Percentiles rank a stretch among this genome's conserved stretches.
These are phyloP conservation scores for Lepidurus packardi DNA, from an alignment of 1,140 invertebrate genomes.

Conservation along the genomic window DNA sequence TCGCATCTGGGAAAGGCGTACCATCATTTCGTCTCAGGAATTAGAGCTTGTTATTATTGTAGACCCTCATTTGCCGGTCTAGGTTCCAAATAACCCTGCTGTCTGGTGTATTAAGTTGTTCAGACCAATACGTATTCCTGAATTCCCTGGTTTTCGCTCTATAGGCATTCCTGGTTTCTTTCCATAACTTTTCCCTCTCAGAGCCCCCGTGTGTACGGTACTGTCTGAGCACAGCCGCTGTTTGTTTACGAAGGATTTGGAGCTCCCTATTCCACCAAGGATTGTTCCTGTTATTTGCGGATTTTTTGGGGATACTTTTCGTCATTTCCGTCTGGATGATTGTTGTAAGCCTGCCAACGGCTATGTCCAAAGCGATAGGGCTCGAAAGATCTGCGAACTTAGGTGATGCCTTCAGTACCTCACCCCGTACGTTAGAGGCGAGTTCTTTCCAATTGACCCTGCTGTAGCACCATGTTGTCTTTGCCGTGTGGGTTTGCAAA, in stretches of 20 bases:
- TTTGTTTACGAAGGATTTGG: not conserved
- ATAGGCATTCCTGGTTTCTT: not conserved
- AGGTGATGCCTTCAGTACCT: not conserved
- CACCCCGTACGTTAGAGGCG: not conserved
- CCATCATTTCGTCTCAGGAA: not conserved
- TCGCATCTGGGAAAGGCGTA: not conserved
- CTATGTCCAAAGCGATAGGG: not conserved
- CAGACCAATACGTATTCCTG: not conserved
- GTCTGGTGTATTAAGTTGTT: not conserved
- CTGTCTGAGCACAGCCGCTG: not conserved
- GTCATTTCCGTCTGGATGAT: not conserved
- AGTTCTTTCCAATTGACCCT: not conserved
- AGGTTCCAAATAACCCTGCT: not conserved
- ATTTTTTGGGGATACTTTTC: not conserved
- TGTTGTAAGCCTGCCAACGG: not conserved
- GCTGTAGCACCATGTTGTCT: not conserved
- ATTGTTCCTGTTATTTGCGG: not conserved
- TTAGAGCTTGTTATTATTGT: not conserved
- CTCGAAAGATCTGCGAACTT: not conserved
- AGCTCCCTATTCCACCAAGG: not conserved
- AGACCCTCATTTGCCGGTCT: not conserved
- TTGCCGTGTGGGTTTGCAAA: not conserved
- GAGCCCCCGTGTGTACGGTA: not conserved
- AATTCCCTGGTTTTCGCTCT: not conserved
- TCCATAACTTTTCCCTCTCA: constrained; percentile 20